Base-by-base conservation (phyloP, 2,797 vertebrate genomes). In the Tympanoctomys barrerae region DNA sequence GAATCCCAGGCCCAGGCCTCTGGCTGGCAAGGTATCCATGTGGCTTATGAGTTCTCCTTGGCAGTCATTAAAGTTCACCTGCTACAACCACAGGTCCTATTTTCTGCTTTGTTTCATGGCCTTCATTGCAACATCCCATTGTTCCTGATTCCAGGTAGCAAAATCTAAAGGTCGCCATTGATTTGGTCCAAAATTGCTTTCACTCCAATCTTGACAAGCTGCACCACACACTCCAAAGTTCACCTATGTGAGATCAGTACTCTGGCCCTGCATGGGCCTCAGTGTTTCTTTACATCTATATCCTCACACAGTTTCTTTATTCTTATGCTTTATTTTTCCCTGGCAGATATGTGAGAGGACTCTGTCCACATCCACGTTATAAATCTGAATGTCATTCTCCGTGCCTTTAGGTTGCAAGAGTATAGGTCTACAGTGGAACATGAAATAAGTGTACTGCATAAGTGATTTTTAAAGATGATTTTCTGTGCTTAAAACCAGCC, bases 31-130 rank as follows among this genome's bases (percentile, higher is more conserved):
- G 39, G 54, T 84, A 66, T 84, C 83, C 33, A 18, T 4, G 70
- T 68, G 70, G 84, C 85, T 77, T 81, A 26, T 57, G 57, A 93
- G 52, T 57, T 75, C 89, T 87, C 49, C 52, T 36, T 88, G 87
- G 93, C 73, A 46, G 59, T 71, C 77, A 57, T 62, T 39, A 62
- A 95, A 57, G 85, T 92, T 94, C 96, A 93, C 96, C 92, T 94
- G 82, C 70, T 68, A 13, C 21, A 42, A 52, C 62, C 21, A 26
- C 90, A 90, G 88, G 68, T 83, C 85, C 92, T 93, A 57, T 95
- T 90, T 89, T 96, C 86, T 96, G 79, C 86, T 85, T 70, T 1
- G n/a, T 75, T n/a, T 93, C 79, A 4, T 26, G 64, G 73, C 46
- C 57, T 92, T 22, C 7, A 39, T 80, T 92, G 85, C 68, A 79